Conservation (phyloP, 2,888 invertebrate species). For the Thalpophila matura region DNA sequence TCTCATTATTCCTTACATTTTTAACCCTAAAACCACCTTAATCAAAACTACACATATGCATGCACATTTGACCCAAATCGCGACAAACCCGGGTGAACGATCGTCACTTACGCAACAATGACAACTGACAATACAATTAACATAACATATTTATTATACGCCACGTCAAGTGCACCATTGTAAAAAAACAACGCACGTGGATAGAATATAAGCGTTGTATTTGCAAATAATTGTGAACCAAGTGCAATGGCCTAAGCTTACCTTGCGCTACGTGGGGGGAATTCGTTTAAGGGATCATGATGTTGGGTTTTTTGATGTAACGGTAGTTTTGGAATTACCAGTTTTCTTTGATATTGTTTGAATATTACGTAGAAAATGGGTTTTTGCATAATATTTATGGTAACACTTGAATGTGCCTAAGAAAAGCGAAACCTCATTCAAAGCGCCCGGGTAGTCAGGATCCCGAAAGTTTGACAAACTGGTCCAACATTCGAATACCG, state of each 20-base stretch:
- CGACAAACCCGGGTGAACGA: slow-evolving; percentile 55
- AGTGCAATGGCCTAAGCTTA: slow-evolving; percentile 85
- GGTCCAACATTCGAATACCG: no score
- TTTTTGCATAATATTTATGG: no score
- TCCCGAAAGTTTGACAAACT: no score
- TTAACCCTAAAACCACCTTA: not conserved
- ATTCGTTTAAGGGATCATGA: slow-evolving; percentile 53
- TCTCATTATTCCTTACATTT: no score
- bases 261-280: slow-evolving; percentile 83
- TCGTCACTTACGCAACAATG: slow-evolving; percentile 78
- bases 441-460: no score
- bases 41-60: not conserved
- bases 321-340: slow-evolving; percentile 60
- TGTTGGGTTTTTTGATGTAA: slow-evolving; percentile 62
- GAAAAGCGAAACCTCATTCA: no score
- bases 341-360: slow-evolving; percentile 13
- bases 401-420: no score
- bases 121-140: slow-evolving; percentile 78
- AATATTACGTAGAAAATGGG: slow-evolving; percentile 7
- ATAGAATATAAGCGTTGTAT: slow-evolving; percentile 76
- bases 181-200: slow-evolving; percentile 76
- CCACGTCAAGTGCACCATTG: slow-evolving; percentile 77
- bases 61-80: slow-evolving; percentile 58
- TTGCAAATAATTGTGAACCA: slow-evolving; percentile 81
- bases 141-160: slow-evolving; percentile 78